Evolutionary conservation across 2,797 vertebrate genomes (phyloP), one percentile per base, ranked within the genome.

Genomic region (Syndactyla subalaris): DNA sequence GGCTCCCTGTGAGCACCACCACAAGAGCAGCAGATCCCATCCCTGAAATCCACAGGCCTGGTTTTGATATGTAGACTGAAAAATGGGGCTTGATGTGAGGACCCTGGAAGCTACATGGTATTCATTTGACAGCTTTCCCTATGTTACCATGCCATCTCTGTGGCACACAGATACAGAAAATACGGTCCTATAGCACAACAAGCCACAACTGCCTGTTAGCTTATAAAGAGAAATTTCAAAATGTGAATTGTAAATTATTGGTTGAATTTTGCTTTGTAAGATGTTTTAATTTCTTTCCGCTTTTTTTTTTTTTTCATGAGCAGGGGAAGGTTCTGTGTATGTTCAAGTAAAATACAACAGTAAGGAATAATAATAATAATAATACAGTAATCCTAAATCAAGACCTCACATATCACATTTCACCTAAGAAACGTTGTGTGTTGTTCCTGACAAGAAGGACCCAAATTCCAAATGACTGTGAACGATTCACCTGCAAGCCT

Each of bases 161-260:
- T 10, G 7, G 46, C 59, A 54, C 29, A 48, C 5, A 29, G 68
- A 48, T 13, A 27, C 39, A 52, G 49, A 48, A 83, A 34, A 41
- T 1, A 29, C 5, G 5, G 30, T 4, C 8, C 14, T 54, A 76
- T 0, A 1, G 11, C 34, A 27, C 18, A 30, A 58, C 6, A 84
- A 78, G 46, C 14, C n/a, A 38, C 34, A 8, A 2, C 0, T 7
- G 11, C 9, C 12, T 6, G 0, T 59, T 65, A 59, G 18, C 20
- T 38, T n/a, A 32, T 15, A 77, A 74, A 81, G 9, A 78, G 51
- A 62, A 70, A 72, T 48, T 41, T 62, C 45, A 71, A 21, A 41
- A 34, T 41, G 4, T 6, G 26, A 78, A 80, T 36, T n/a, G 5
- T 19, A 67, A 52, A 91, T 67, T 63, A 82, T 8, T 36, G 15